Evolutionary conservation across 2,113 vertebrate species (phyloP).

Genomic region (crab-eating macaque (Macaca fascicularis)): T2T-MFA8v1.1 NC_088384.1:8968001-8968500

Average conservation of each 20-base stretch:
- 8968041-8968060: fast-evolving
- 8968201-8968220: neutral
- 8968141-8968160: no score
- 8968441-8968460: fast-evolving
- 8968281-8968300: neutral
- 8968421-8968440: no score
- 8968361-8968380: fast-evolving
- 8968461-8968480: neutral
- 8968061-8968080: neutral
- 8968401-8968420: neutral
- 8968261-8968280: fast-evolving
- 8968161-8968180: neutral
- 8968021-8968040: neutral
- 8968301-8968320: neutral
- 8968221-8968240: neutral
- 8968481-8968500: neutral
- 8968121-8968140: neutral
- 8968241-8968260: fast-evolving
- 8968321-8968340: fast-evolving
- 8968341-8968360: fast-evolving
- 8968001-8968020: neutral
- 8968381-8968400: fast-evolving
- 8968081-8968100: neutral
- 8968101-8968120: neutral
- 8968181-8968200: neutral